These are phyloP conservation scores for Ceyx melanurus DNA, from an alignment of 2,113 vertebrate genomes.

Conservation along the genomic window DNA sequence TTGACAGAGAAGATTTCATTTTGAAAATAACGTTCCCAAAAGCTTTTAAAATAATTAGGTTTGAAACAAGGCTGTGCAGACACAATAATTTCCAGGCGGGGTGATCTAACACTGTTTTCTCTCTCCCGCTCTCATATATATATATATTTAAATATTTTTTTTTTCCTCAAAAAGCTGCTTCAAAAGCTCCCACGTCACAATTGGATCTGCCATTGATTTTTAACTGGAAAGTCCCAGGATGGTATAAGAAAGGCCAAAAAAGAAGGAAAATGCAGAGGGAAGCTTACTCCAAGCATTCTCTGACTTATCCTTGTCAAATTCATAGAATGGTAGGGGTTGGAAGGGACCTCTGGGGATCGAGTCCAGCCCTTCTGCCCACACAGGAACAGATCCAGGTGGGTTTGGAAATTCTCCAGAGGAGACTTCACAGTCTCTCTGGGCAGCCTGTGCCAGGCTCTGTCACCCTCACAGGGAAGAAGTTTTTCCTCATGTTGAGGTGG, in stretches of 20 bases:
- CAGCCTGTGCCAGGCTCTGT: background rate
- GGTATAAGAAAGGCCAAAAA: background rate
- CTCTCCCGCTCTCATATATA: background rate
- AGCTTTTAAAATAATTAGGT: slow-evolving; percentile 61
- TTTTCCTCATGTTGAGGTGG: no score
- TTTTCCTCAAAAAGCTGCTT: background rate
- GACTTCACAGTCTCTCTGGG: background rate
- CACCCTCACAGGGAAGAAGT: no score
- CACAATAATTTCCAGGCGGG: slow-evolving; percentile 59
- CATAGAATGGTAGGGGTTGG: no score
- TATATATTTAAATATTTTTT: no score
- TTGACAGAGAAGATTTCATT: slow-evolving; percentile 72
- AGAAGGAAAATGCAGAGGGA: background rate
- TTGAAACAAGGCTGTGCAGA: slow-evolving; percentile 44
- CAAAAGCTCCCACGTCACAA: no score
- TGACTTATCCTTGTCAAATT: background rate
- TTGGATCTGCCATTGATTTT: background rate
- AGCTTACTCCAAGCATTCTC: background rate
- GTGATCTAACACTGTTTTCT: background rate
- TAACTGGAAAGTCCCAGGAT: background rate
- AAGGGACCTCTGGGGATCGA: background rate
- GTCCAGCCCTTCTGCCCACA: background rate
- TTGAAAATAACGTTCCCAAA: slow-evolving; percentile 51
- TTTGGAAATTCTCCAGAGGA: no score
- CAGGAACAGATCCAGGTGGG: no score